phyloP scores from a whole-genome alignment of 2,888 invertebrate species.

The Notodonta ziczac region DNA sequence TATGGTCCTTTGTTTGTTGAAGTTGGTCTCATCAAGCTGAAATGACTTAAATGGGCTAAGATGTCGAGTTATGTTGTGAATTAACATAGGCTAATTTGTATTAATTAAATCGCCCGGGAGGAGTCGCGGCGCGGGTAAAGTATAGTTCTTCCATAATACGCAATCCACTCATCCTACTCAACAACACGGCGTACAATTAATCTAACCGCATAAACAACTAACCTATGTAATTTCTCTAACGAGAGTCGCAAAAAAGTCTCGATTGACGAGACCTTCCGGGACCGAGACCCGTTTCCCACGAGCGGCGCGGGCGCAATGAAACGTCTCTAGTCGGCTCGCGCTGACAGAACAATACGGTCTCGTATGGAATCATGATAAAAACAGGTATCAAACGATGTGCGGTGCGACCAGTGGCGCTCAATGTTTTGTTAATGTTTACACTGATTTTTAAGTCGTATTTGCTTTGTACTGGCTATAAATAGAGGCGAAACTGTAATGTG shows the following conservation, averaged over 20 bases:
- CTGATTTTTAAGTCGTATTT: background rate
- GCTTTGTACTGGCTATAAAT: too few relatives aligned
- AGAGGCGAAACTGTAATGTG: too few relatives aligned
- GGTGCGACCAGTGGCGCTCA: conserved; percentile 32
- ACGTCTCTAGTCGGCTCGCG: conserved; percentile 25
- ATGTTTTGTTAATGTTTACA: conserved; percentile 14
- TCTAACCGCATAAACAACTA: conserved; percentile 28
- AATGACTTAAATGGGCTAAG: too few relatives aligned
- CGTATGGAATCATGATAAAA: conserved; percentile 49
- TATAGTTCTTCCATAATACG: background rate
- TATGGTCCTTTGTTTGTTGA: too few relatives aligned
- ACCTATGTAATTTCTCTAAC: conserved; percentile 42
- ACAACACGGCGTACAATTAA: conserved; percentile 30
- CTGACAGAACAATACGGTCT: conserved; percentile 58
- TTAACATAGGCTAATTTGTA: too few relatives aligned
- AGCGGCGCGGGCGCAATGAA: conserved; percentile 37
- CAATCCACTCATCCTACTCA: background rate
- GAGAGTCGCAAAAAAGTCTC: conserved; percentile 41
- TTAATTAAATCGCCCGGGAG: too few relatives aligned
- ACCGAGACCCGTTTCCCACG: conserved; percentile 57
- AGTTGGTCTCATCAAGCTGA: too few relatives aligned
- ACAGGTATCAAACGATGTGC: conserved; percentile 28
- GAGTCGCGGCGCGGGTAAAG: too few relatives aligned
- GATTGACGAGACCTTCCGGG: conserved; percentile 56
- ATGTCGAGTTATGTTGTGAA: too few relatives aligned